Percentiles rank a stretch among this genome's conserved stretches.
Conservation (phyloP, 2,113 vertebrate species). For the Cyanistes caeruleus region DNA sequence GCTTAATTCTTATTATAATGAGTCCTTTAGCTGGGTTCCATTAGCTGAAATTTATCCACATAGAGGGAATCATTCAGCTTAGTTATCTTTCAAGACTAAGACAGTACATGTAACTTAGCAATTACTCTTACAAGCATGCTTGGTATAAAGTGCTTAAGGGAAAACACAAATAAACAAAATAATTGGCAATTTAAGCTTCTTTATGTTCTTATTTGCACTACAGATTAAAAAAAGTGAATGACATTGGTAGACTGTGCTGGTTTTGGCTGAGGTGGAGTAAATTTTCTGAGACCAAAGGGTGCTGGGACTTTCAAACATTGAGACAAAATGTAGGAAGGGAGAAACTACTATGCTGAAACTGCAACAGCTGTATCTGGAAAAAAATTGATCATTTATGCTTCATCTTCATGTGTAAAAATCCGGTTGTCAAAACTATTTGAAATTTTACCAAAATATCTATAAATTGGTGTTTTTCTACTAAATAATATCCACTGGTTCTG, state of each 20-base stretch:
- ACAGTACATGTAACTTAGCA: not conserved
- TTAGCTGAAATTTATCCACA: not conserved
- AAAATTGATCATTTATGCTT: not conserved
- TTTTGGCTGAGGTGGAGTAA: not conserved
- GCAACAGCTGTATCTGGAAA: not conserved
- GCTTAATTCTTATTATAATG: not conserved
- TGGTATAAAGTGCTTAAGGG: not conserved
- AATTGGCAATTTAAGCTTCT: not conserved
- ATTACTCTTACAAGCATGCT: not conserved
- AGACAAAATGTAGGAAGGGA: not conserved
- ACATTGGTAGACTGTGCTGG: not conserved
- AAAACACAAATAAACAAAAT: slow-evolving; percentile 11
- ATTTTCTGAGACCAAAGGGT: not conserved
- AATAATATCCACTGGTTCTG: not conserved
- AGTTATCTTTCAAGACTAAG: not conserved
- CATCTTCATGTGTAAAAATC: not conserved
- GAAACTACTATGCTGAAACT: not conserved
- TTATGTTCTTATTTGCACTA: not conserved
- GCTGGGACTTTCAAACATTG: too few relatives aligned
- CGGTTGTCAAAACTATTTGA: not conserved
- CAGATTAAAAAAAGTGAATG: not conserved
- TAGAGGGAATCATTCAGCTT: not conserved
- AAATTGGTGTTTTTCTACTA: not conserved
- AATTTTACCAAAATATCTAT: not conserved
- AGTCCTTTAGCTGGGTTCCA: not conserved